phyloP scores from a whole-genome alignment of 2,113 vertebrate genomes.

The Raja brachyura region DNA sequence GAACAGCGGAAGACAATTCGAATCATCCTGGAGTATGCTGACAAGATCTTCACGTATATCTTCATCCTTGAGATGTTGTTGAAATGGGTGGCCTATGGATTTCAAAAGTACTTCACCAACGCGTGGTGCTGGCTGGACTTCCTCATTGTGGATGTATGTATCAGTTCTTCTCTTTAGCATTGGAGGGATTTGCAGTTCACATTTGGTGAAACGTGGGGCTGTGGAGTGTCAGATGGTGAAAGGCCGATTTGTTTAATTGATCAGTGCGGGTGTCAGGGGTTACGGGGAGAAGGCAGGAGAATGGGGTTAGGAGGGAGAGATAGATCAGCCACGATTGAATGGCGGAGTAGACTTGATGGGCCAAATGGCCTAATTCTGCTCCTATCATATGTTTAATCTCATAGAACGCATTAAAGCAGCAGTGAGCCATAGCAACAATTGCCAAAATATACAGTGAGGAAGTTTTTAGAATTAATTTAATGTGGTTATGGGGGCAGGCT shows the following conservation, averaged over 20 bases:
- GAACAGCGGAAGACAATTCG: conserved; percentile 90
- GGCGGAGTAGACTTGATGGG: too few species aligned
- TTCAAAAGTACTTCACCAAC: conserved; percentile 97
- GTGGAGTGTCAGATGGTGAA: background rate
- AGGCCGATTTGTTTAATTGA: background rate
- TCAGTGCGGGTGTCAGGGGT: too few species aligned
- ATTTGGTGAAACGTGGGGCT: too few species aligned
- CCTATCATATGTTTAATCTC: background rate
- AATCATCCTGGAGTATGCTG: conserved; percentile 85
- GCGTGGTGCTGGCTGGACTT: conserved; percentile 99
- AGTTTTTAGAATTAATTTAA: background rate
- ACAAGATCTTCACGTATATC: conserved; percentile 97
- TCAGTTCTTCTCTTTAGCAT: conserved; percentile 43
- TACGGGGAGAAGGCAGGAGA: too few species aligned
- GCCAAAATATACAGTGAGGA: background rate
- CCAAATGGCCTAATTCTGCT: too few species aligned
- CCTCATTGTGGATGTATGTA: conserved; percentile 98
- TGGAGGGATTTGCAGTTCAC: background rate
- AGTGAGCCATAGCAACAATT: background rate
- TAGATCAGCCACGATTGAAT: too few species aligned
- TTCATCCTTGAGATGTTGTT: conserved; percentile 98
- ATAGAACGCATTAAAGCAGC: background rate
- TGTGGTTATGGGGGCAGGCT: background rate
- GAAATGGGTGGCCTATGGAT: conserved; percentile 96
- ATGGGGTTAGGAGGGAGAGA: too few species aligned